These are phyloP conservation scores for Balanococcus diminutus DNA, from an alignment of 2,888 invertebrate genomes.

Conservation along the genomic window DNA sequence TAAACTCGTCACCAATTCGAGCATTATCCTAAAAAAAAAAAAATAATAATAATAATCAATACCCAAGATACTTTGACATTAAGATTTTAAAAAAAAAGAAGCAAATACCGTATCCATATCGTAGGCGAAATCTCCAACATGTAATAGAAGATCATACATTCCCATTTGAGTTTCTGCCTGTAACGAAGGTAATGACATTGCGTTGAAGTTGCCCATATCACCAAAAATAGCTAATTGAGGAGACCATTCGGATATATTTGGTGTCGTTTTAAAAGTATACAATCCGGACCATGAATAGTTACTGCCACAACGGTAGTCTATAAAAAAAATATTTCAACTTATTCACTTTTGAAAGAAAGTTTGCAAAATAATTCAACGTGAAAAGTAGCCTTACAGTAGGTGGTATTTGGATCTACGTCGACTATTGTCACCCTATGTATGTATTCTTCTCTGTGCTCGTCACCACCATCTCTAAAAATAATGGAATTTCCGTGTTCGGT, in stretches of 20 bases:
- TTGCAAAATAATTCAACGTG: not conserved
- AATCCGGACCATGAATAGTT: conserved; percentile 79
- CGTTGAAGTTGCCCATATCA: conserved; percentile 92
- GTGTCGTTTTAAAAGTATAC: conserved; percentile 78
- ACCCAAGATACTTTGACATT: not conserved
- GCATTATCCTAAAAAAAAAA: conserved; percentile 71
- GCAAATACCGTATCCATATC: conserved; percentile 77
- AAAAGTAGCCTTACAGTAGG: conserved; percentile 67
- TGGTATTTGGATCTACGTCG: conserved; percentile 68
- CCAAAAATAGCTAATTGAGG: conserved; percentile 85
- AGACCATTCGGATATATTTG: conserved; percentile 73
- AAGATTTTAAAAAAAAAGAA: not conserved
- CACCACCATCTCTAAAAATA: conserved; percentile 81
- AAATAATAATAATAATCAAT: not conserved
- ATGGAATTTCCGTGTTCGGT: conserved; percentile 67
- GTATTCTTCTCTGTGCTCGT: conserved; percentile 69
- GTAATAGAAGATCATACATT: conserved; percentile 83
- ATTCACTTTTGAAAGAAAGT: not conserved
- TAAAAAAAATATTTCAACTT: conserved; percentile 57
- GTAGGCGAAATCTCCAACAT: conserved; percentile 95
- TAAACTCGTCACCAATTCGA: conserved; percentile 86
- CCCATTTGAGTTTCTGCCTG: conserved; percentile 82
- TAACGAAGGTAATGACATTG: conserved; percentile 81
- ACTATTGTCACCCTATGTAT: conserved; percentile 76
- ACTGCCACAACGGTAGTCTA: conserved; percentile 83